These are phyloP conservation scores for Amblyraja radiata DNA, from an alignment of 2,797 vertebrate genomes.

Conservation along the genomic window DNA sequence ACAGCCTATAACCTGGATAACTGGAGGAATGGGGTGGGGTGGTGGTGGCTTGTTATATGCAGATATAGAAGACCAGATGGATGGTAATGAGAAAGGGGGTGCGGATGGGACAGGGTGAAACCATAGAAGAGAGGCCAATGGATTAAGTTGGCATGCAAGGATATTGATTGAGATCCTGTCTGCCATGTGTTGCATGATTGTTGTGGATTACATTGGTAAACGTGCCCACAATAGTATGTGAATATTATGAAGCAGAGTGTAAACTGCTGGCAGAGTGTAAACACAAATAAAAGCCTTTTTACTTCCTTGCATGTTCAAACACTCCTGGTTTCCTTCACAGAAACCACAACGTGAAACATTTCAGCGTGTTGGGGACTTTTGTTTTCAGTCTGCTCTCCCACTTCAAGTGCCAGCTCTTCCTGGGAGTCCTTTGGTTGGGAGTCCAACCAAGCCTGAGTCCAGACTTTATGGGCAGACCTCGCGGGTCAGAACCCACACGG, in stretches of 20 bases:
- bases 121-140: background rate
- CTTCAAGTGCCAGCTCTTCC: background rate
- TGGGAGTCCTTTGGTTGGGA: background rate
- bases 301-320: background rate
- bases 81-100: background rate
- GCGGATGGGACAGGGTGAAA: background rate
- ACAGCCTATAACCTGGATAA: background rate
- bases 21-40: background rate
- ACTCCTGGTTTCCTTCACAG: too few species aligned
- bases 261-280: background rate
- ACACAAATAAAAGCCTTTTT: constrained; percentile 24
- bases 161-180: background rate
- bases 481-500: too few species aligned
- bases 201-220: background rate
- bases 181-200: background rate
- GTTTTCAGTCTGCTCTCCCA: background rate
- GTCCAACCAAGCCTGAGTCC: background rate
- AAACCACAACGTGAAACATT: background rate
- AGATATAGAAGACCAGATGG: background rate
- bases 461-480: background rate
- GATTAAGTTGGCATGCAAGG: background rate
- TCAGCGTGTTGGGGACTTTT: background rate
- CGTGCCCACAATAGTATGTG: too few species aligned
- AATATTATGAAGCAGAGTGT: background rate
- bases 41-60: too few species aligned